Evolutionary conservation across 30 jellyfish, hydroid and myxozoan species (phyloP).

Genomic region (Cassiopea xamachana): DNA sequence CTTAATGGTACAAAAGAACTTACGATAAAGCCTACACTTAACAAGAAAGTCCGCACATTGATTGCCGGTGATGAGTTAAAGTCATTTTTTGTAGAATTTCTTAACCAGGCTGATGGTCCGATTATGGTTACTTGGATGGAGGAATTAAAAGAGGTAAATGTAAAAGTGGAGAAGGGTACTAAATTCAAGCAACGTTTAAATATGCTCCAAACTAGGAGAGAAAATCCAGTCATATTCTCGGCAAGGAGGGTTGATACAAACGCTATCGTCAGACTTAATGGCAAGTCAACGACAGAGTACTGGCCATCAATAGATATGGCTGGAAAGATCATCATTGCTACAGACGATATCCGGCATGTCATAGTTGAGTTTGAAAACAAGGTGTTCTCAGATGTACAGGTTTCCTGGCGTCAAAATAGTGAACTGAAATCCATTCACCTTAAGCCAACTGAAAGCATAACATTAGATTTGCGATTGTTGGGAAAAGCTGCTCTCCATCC

Average conservation of each 20-base stretch:
- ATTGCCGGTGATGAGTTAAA: slow-evolving; percentile 29
- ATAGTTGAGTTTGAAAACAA: slow-evolving; percentile 41
- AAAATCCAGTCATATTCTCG: slow-evolving; percentile 14
- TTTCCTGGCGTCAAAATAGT: slow-evolving; percentile 49
- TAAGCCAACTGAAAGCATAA: not conserved
- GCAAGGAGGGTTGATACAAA: slow-evolving; percentile 28
- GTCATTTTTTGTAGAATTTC: slow-evolving; percentile 12
- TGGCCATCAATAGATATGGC: slow-evolving; percentile 29
- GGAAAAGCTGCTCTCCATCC: slow-evolving; percentile 29
- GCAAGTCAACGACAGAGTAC: slow-evolving; percentile 3
- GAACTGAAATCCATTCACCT: not conserved
- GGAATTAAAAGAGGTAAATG: not conserved
- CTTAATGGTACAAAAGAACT: slow-evolving; percentile 4
- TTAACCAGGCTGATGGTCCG: slow-evolving; percentile 46
- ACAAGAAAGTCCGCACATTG: not conserved
- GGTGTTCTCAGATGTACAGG: slow-evolving; percentile 45
- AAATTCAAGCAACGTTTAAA: not conserved
- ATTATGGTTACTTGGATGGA: slow-evolving; percentile 49
- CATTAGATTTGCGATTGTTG: not conserved
- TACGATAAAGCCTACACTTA: slow-evolving; percentile 1
- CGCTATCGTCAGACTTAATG: slow-evolving; percentile 27
- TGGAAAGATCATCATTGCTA: not conserved
- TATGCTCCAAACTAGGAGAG: not conserved
- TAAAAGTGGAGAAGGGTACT: slow-evolving; percentile 22
- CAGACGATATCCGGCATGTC: slow-evolving; percentile 40